Base-by-base conservation (phyloP, 2,888 invertebrate species). In the Eucera pruinosa region DNA sequence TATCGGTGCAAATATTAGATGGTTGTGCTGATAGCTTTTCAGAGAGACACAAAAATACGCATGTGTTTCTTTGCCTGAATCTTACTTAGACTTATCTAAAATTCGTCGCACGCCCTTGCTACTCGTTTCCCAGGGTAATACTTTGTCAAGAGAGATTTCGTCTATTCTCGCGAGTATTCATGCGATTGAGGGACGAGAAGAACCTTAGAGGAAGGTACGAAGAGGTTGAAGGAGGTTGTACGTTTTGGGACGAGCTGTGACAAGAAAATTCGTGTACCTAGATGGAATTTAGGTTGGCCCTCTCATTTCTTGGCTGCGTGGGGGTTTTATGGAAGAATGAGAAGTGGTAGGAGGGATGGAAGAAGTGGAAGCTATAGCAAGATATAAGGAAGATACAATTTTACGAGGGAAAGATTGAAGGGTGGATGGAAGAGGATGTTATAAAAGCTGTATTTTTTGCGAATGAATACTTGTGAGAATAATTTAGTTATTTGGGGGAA, bases 71-170 rank as follows among this genome's bases (percentile, higher is more conserved):
- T 18, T 30, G 15, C 9, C 1, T n/a, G 52, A n/a, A 33, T 13
- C 47, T 45, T 23, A 45, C n/a, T n/a, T n/a, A 45, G 30, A 25
- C 20, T 66, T 71, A 80, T 76, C 69, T 48, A 62, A 70, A 84
- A 85, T 85, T 84, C 85, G 74, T 43, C 6, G 70, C 85, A 86
- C 85, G 86, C 61, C 48, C 66, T 25, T 48, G 7, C 39, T 55
- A 27, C 61, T 72, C 64, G 48, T 54, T 61, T 86, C 80, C 80
- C 84, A 20, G 41, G 75, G 45, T 57, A 73, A 71, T 73, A 78
- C 82, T 85, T 86, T 73, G 72, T 80, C 60, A 13, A 20, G 57
- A 85, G 72, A 68, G 74, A 52, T 57, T 39, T 64, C 45, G 48
- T 48, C 70, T 55, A 62, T 81, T 84, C 77, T 73, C 58, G 48